Evolutionary conservation across 2,888 invertebrate genomes (phyloP).

Genomic region (Hetaerina titia): DNA sequence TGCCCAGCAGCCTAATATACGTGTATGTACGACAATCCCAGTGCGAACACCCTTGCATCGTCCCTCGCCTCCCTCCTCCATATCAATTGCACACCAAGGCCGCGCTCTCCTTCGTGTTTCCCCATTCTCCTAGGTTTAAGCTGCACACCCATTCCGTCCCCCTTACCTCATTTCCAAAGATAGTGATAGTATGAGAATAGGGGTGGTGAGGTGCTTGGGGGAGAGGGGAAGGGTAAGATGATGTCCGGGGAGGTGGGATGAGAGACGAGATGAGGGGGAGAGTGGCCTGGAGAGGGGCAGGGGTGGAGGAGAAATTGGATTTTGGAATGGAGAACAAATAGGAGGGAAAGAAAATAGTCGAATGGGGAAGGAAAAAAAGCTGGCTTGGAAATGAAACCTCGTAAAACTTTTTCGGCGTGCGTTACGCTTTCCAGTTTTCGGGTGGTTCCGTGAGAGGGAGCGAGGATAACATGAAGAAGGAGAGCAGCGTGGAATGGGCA

Average conservation of each 20-base stretch:
- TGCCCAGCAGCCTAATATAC: no score
- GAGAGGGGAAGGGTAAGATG: background rate
- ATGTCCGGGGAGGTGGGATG: background rate
- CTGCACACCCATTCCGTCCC: no score
- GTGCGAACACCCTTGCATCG: no score
- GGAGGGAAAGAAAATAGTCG: conserved; percentile 60
- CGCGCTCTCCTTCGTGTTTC: no score
- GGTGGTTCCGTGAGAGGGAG: background rate
- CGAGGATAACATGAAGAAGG: background rate
- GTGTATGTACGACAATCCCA: no score
- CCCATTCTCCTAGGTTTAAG: no score
- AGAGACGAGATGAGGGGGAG: background rate
- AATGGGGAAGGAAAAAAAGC: conserved; percentile 13
- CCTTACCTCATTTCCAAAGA: background rate
- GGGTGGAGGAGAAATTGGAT: conserved; percentile 53
- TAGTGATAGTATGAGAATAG: background rate
- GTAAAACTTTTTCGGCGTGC: conserved; percentile 56
- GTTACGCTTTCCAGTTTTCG: conserved; percentile 50
- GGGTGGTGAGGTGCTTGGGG: background rate
- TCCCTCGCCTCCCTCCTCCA: no score
- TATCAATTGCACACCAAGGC: no score
- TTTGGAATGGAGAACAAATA: conserved; percentile 60
- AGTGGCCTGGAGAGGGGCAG: background rate
- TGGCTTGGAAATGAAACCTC: conserved; percentile 56
- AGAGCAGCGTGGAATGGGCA: background rate